Conservation (phyloP, 2,888 invertebrate genomes). For the Orthonevra nobilis region DNA sequence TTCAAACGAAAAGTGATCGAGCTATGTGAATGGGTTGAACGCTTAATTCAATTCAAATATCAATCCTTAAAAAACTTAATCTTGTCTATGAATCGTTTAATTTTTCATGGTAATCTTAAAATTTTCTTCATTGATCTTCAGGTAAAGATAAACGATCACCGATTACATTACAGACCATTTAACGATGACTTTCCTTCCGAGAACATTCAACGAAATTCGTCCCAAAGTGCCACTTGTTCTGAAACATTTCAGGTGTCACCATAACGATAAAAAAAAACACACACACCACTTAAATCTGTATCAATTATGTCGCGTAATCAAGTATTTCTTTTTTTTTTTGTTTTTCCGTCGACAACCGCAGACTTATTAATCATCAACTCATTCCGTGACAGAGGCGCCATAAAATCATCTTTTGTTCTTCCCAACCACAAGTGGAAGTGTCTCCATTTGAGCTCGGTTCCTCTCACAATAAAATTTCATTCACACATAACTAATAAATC, state of each 20-base stretch:
- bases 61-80: too few relatives aligned
- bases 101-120: too few relatives aligned
- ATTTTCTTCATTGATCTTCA: too few relatives aligned
- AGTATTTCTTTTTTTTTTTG: too few relatives aligned
- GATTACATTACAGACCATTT: too few relatives aligned
- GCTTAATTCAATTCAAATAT: too few relatives aligned
- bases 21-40: too few relatives aligned
- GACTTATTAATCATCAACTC: slow-evolving; percentile 49
- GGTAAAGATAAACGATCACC: neutral
- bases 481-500: slow-evolving; percentile 18
- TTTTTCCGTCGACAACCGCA: slow-evolving; percentile 12
- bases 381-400: slow-evolving; percentile 35
- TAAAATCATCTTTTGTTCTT: slow-evolving; percentile 1
- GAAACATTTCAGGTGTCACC: slow-evolving; percentile 2
- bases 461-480: slow-evolving; percentile 24
- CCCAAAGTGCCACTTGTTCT: neutral
- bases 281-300: slow-evolving; percentile 24
- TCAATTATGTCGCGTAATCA: slow-evolving; percentile 34
- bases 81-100: too few relatives aligned
- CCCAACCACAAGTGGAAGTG: neutral
- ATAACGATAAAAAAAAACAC: slow-evolving; percentile 16
- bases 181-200: neutral
- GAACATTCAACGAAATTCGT: neutral
- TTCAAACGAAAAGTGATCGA: too few relatives aligned
- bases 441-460: slow-evolving; percentile 7